These are phyloP conservation scores for Scelioninae gen. 2 DNA, from an alignment of 2,888 invertebrate genomes.

Conservation along the genomic window DNA sequence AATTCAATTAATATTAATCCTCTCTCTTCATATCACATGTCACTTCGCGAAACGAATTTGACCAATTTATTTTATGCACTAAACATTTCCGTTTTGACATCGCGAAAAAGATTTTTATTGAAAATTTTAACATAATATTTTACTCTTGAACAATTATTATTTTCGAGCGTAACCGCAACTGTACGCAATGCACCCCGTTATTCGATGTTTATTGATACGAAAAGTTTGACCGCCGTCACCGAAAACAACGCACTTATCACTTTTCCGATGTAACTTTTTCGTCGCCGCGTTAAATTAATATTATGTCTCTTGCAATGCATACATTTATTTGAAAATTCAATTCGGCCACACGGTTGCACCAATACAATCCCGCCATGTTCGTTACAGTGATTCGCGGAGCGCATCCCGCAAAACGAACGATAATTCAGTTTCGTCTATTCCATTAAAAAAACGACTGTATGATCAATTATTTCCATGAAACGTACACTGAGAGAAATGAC, in stretches of 20 bases:
- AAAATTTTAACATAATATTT: conserved; percentile 42
- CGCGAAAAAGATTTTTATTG: conserved; percentile 5
- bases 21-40: too few species aligned
- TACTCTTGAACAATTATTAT: conserved; percentile 43
- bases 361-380: conserved; percentile 19
- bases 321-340: conserved; percentile 50
- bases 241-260: conserved; percentile 46
- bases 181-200: conserved; percentile 23
- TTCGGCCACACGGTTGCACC: conserved; percentile 33
- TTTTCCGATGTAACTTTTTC: conserved; percentile 51
- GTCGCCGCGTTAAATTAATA: conserved; percentile 46
- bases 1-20: too few species aligned
- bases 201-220: conserved; percentile 55
- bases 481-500: too few species aligned
- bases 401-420: conserved; percentile 39
- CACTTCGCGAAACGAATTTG: not conserved
- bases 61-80: conserved; percentile 6
- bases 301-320: conserved; percentile 55
- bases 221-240: conserved; percentile 53
- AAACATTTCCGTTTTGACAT: conserved; percentile 1
- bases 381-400: conserved; percentile 21
- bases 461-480: conserved; percentile 4
- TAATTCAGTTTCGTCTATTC: conserved; percentile 18
- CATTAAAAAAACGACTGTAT: conserved; percentile 10
- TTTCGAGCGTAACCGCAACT: conserved; percentile 34